Conservation (phyloP, 2,888 invertebrate species). For the Lepidochitona cinerea region DNA sequence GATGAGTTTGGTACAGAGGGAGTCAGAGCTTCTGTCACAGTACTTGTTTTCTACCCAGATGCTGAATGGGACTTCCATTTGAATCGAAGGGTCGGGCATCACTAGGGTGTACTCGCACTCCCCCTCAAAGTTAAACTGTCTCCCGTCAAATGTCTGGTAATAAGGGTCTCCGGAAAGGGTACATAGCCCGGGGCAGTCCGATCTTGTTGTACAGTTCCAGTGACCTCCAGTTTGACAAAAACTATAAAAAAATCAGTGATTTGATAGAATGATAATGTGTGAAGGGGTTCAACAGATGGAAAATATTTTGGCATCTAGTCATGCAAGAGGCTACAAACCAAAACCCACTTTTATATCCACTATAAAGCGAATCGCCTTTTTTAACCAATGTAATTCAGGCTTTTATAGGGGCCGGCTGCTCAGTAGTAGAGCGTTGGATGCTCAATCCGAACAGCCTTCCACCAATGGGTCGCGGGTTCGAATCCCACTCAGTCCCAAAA, state of each 20-base stretch:
- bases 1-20: slow-evolving; percentile 30
- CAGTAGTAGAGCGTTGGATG: too few relatives aligned
- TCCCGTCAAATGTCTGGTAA: neutral
- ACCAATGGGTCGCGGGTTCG: too few relatives aligned
- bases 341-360: too few relatives aligned
- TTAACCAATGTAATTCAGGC: too few relatives aligned
- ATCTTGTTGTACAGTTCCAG: slow-evolving; percentile 28
- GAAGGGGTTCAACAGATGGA: too few relatives aligned
- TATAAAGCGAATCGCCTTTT: too few relatives aligned
- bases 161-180: slow-evolving; percentile 19
- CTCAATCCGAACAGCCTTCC: too few relatives aligned
- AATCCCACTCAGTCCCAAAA: too few relatives aligned
- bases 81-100: slow-evolving; percentile 19
- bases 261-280: too few relatives aligned
- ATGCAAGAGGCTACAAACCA: too few relatives aligned
- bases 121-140: neutral
- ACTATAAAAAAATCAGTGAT: slow-evolving; percentile 19
- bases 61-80: slow-evolving; percentile 17
- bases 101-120: slow-evolving; percentile 20
- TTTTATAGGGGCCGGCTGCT: too few relatives aligned
- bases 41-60: slow-evolving; percentile 33
- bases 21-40: slow-evolving; percentile 16
- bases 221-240: slow-evolving; percentile 25
- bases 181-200: slow-evolving; percentile 35
- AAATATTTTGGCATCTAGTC: too few relatives aligned